Conservation (phyloP, 2,113 vertebrate genomes). For the Diadophis punctatus region DNA sequence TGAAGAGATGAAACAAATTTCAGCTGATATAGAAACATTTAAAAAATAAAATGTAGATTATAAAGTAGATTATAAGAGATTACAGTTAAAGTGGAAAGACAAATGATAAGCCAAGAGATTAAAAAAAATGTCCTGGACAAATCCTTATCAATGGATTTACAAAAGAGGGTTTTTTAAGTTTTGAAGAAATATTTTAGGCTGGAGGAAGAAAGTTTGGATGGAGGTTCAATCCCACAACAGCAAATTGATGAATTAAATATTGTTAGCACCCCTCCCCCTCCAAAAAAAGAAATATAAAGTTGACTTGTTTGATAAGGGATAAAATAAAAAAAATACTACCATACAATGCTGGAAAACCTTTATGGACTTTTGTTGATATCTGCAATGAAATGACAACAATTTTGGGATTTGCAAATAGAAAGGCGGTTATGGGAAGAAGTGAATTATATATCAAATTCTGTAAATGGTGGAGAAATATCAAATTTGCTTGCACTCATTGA, state of each 20-base stretch:
- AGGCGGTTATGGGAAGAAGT: neutral
- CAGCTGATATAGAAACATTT: neutral
- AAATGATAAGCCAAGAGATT: neutral
- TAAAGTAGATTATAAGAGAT: neutral
- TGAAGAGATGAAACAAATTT: neutral
- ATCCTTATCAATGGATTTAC: neutral
- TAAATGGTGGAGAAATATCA: neutral
- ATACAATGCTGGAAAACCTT: neutral
- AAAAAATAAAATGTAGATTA: neutral
- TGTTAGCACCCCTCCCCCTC: neutral
- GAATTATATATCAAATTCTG: neutral
- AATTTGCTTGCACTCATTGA: neutral
- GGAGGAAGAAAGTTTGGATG: neutral
- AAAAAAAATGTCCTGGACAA: neutral
- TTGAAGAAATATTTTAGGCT: neutral
- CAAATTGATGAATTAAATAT: neutral
- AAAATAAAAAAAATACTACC: neutral
- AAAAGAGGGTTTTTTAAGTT: neutral
- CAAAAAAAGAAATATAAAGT: neutral
- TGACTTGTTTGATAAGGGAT: neutral
- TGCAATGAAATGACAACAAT: neutral
- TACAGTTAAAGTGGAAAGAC: neutral
- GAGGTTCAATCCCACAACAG: neutral
- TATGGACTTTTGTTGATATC: neutral
- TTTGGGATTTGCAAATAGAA: neutral